phyloP scores from a whole-genome alignment of 2,888 invertebrate species.

The Zygothrica quintamaculata region DNA sequence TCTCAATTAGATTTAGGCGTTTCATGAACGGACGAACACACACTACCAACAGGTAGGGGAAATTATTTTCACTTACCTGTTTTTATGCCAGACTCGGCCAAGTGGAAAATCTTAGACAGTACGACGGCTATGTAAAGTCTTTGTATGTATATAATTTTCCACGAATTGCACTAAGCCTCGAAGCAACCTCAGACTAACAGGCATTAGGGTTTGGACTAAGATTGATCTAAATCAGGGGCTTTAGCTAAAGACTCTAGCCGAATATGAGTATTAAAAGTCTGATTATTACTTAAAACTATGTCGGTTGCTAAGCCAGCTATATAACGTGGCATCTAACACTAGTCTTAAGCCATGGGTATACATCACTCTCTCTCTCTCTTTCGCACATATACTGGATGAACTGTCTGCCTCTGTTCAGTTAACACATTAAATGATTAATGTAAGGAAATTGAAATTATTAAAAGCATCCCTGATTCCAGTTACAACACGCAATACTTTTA shows the following conservation, averaged over 20 bases:
- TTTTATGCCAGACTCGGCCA: conserved; percentile 52
- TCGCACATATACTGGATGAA: too few species aligned
- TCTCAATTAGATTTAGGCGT: conserved; percentile 80
- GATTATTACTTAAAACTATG: too few species aligned
- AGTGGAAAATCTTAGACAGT: conserved; percentile 70
- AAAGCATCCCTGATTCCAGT: too few species aligned
- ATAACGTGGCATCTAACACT: too few species aligned
- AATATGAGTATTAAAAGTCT: conserved; percentile 14
- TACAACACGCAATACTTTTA: too few species aligned
- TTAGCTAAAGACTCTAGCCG: conserved; percentile 29
- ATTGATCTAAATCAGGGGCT: conserved; percentile 18
- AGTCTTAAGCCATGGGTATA: too few species aligned
- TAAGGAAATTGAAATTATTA: too few species aligned
- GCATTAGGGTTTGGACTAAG: conserved; percentile 15
- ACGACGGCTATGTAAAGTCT: conserved; percentile 48
- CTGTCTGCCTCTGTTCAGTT: too few species aligned
- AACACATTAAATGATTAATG: too few species aligned
- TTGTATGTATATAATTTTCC: conserved; percentile 54
- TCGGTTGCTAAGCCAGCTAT: too few species aligned
- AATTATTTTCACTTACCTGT: conserved; percentile 61
- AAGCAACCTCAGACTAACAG: conserved; percentile 16
- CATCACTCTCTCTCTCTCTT: too few species aligned
- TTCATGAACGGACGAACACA: conserved; percentile 35
- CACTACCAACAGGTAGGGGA: conserved; percentile 56
- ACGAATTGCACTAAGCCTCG: conserved; percentile 65